A percentile compares a stretch with the other conserved stretches of the same genome.
These are phyloP conservation scores for Orchesellides sinensis DNA, from an alignment of 2,888 invertebrate genomes.

Conservation along the genomic window DNA sequence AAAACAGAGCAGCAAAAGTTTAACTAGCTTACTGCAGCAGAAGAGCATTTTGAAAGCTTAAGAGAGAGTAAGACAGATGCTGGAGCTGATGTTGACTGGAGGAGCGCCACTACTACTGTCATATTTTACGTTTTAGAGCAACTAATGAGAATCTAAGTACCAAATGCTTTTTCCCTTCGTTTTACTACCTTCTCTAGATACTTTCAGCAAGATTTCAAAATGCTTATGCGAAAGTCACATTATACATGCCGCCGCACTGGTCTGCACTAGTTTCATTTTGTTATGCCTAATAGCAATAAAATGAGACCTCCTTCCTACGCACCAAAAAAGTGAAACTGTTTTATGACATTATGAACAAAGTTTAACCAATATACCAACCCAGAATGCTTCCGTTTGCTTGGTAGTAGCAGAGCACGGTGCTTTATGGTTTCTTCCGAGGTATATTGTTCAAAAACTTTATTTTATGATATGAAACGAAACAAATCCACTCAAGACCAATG, in stretches of 20 bases:
- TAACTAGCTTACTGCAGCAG: background rate
- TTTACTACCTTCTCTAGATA: slow-evolving; percentile 21
- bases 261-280: background rate
- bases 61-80: slow-evolving; percentile 21
- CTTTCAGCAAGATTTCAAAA: background rate
- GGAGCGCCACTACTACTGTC: slow-evolving; percentile 26
- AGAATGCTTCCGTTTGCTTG: too few relatives aligned
- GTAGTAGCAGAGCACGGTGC: too few relatives aligned
- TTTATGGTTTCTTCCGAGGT: too few relatives aligned
- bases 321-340: background rate
- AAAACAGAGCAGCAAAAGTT: background rate
- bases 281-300: slow-evolving; percentile 17
- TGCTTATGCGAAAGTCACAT: background rate
- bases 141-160: slow-evolving; percentile 64
- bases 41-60: background rate
- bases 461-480: too few relatives aligned
- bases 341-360: slow-evolving; percentile 9
- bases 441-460: too few relatives aligned
- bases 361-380: too few relatives aligned
- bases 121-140: slow-evolving; percentile 39
- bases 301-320: background rate
- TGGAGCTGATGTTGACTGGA: slow-evolving; percentile 13
- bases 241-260: background rate
- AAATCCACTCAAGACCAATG: too few relatives aligned
- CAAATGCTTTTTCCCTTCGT: slow-evolving; percentile 39